Conservation (phyloP, 2,797 vertebrate species). For the Eupleurogrammus muticus region DNA sequence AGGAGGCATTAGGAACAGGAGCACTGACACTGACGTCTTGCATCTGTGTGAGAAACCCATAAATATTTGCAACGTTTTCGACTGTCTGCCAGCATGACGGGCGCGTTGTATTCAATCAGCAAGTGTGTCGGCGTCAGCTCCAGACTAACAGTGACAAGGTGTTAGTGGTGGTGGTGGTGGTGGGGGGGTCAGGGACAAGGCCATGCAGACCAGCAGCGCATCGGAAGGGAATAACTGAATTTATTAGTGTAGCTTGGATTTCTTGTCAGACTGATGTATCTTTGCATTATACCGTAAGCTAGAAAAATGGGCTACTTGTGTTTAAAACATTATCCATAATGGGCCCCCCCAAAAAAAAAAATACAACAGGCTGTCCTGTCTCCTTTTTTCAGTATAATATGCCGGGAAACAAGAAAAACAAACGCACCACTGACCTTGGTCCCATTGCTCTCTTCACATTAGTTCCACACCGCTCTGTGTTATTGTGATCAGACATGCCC, state of each 20-base stretch:
- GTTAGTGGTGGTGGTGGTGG: too few species aligned
- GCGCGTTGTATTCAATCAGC: slow-evolving; percentile 80
- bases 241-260: neutral
- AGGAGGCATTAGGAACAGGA: slow-evolving; percentile 87
- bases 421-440: slow-evolving; percentile 54
- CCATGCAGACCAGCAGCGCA: slow-evolving; percentile 84
- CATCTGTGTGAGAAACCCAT: slow-evolving; percentile 85
- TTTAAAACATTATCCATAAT: slow-evolving; percentile 7
- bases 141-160: slow-evolving; percentile 77
- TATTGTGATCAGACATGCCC: slow-evolving; percentile 49
- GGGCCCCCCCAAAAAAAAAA: slow-evolving; percentile 20
- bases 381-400: slow-evolving; percentile 21
- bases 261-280: slow-evolving; percentile 17
- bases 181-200: slow-evolving; percentile 46
- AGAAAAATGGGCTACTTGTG: slow-evolving; percentile 17
- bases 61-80: slow-evolving; percentile 5
- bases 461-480: slow-evolving; percentile 56
- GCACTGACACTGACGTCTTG: slow-evolving; percentile 80
- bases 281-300: neutral
- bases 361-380: slow-evolving; percentile 9
- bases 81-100: slow-evolving; percentile 79
- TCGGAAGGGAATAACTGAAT: neutral
- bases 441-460: slow-evolving; percentile 41
- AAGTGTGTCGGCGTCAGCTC: slow-evolving; percentile 83
- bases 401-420: slow-evolving; percentile 33